Percentiles rank a stretch among this genome's conserved stretches.
These are phyloP conservation scores for rat (Rattus norvegicus) DNA, from an alignment of 2,113 vertebrate genomes.

Conservation along the genomic window DNA sequence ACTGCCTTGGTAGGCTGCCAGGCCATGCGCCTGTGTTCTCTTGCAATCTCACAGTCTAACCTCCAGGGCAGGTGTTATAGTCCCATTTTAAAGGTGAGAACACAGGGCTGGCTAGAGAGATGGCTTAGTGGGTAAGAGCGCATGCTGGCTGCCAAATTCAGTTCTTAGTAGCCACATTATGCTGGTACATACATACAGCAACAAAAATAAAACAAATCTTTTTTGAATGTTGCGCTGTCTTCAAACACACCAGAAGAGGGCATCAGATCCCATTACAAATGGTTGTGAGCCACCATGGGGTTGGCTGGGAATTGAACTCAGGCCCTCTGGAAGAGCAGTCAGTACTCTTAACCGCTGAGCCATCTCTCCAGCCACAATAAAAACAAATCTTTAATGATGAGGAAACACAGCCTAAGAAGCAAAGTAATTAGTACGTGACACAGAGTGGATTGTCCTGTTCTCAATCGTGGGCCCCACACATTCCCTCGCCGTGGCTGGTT, in stretches of 20 bases:
- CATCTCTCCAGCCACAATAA: no score
- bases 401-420: neutral
- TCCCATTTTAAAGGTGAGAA: constrained; percentile 26
- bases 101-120: neutral
- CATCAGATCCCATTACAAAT: no score
- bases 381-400: neutral
- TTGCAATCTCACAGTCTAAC: neutral
- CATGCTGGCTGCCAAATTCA: neutral
- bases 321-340: no score
- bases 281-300: no score
- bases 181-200: neutral
- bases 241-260: neutral
- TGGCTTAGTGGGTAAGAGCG: neutral
- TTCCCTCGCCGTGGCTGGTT: neutral
- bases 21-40: neutral
- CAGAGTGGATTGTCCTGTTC: neutral
- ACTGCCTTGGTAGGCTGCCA: neutral
- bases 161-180: neutral
- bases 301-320: no score
- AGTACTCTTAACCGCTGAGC: no score
- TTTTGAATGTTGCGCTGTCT: no score
- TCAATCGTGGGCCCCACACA: neutral
- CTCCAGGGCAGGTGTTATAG: neutral
- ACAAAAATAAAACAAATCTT: neutral
- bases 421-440: neutral